A percentile compares a stretch with the other conserved stretches of the same genome.
These are phyloP conservation scores for Drosophila peninsularis DNA, from an alignment of 2,888 invertebrate species.

Conservation along the genomic window DNA sequence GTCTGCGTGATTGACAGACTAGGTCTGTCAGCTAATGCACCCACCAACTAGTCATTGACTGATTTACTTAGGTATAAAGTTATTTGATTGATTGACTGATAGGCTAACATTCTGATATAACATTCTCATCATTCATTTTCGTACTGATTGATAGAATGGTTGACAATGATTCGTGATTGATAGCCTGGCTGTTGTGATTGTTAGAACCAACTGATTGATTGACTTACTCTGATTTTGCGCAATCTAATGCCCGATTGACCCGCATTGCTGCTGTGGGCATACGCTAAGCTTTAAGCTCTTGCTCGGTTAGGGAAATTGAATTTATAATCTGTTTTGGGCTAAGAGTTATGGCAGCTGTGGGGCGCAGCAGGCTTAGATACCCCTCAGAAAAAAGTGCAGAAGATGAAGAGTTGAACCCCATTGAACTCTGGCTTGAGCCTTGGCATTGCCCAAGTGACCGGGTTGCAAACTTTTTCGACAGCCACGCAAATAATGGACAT, in stretches of 20 bases:
- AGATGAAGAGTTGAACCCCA: conserved; percentile 1
- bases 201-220: not conserved
- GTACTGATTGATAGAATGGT: no score
- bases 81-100: no score
- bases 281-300: not conserved
- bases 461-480: conserved; percentile 54
- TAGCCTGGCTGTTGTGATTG: not conserved
- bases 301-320: not conserved
- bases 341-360: not conserved
- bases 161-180: not conserved
- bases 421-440: conserved; percentile 29
- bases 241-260: not conserved
- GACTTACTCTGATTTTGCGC: no score
- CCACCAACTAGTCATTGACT: no score
- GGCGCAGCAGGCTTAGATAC: not conserved
- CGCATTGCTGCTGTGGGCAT: not conserved
- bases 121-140: no score
- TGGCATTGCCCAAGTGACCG: conserved; percentile 45
- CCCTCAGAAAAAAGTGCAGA: not conserved
- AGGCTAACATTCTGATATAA: no score
- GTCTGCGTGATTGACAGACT: not conserved
- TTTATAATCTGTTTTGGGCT: not conserved
- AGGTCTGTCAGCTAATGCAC: no score
- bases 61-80: no score
- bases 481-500: conserved; percentile 57